Evolutionary conservation across 2,113 vertebrate genomes (phyloP).

Genomic region (Chamaetylas fuelleborni): DNA sequence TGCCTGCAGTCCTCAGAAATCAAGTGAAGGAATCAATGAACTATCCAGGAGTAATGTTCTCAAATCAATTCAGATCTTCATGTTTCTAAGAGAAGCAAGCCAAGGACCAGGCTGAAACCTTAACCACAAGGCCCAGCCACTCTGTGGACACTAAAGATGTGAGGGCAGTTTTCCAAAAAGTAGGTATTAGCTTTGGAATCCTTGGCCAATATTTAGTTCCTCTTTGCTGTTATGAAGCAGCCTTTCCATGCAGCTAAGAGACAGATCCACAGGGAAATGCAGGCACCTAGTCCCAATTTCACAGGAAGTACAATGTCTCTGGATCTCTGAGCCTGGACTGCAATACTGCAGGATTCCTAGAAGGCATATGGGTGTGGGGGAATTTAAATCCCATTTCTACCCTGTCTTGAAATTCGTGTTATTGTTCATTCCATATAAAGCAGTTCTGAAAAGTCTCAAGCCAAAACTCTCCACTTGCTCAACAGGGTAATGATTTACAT

Average conservation of each 20-base stretch:
- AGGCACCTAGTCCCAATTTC: background rate
- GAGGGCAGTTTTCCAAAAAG: slow-evolving; percentile 38
- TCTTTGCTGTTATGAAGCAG: background rate
- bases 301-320: background rate
- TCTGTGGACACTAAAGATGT: background rate
- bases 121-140: background rate
- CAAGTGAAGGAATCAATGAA: slow-evolving; percentile 5
- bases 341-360: background rate
- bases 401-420: slow-evolving; percentile 15
- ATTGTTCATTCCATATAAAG: slow-evolving; percentile 11
- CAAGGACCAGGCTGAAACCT: background rate
- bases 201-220: background rate
- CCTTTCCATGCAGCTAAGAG: background rate
- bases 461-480: background rate
- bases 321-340: background rate
- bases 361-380: background rate
- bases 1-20: background rate
- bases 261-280: background rate
- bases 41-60: slow-evolving; percentile 1
- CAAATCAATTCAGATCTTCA: slow-evolving; percentile 2
- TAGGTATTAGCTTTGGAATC: slow-evolving; percentile 3
- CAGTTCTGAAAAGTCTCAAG: slow-evolving; percentile 25
- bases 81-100: slow-evolving; percentile 20
- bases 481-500: slow-evolving; percentile 5
- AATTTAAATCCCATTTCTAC: slow-evolving; percentile 1